Conservation (phyloP, 1,140 invertebrate species). For the Drosophila albomicans region DNA sequence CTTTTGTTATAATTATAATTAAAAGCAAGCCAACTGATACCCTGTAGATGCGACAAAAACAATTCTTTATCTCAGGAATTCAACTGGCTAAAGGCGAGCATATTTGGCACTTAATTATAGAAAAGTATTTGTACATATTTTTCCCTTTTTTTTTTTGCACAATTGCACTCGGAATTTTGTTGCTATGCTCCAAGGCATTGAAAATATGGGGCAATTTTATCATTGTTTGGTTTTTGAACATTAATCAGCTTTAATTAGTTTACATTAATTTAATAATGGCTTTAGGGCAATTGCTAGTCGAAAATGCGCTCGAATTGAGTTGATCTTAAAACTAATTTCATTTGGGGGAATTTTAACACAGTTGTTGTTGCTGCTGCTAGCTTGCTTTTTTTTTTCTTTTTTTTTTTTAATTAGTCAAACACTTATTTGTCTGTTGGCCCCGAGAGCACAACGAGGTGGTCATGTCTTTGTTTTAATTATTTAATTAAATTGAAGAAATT, state of each 20-base stretch:
- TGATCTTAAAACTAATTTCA: conserved; percentile 40
- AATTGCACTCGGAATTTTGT: background rate
- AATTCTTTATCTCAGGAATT: background rate
- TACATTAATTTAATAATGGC: background rate
- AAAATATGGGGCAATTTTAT: background rate
- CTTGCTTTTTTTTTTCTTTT: conserved; percentile 15
- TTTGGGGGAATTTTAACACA: conserved; percentile 2
- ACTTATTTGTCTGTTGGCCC: conserved; percentile 26
- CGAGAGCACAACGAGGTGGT: conserved; percentile 9
- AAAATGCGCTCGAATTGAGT: background rate
- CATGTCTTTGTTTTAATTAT: conserved; percentile 64
- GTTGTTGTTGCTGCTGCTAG: conserved; percentile 6
- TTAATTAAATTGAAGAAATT: conserved; percentile 78
- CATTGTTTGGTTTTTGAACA: background rate
- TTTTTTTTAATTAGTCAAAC: conserved; percentile 68
- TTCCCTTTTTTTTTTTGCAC: no score
- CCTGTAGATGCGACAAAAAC: background rate
- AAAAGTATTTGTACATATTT: no score
- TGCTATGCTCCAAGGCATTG: background rate
- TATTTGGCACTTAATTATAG: no score
- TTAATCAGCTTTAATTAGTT: conserved; percentile 1
- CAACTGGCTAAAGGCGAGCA: no score
- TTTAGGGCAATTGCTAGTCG: conserved; percentile 9
- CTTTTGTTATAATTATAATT: conserved; percentile 57
- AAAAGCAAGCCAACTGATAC: conserved; percentile 14